Percentiles rank a stretch among this genome's conserved stretches.
Conservation (phyloP, 1,140 invertebrate genomes). For the Babylonia areolata region DNA sequence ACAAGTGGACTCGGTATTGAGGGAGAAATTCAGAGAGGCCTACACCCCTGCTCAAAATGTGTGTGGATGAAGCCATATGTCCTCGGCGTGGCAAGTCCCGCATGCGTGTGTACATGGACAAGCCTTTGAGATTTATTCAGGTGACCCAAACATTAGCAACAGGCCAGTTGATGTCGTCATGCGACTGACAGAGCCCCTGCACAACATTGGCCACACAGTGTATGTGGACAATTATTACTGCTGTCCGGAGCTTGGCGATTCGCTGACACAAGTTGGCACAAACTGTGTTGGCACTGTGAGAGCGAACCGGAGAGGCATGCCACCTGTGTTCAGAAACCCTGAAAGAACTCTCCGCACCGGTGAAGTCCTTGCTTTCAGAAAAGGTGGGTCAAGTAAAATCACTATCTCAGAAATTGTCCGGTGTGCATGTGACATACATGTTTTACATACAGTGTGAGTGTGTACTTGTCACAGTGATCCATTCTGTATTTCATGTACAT, state of each 20-base stretch:
- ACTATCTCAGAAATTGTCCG: not conserved
- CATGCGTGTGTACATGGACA: constrained; percentile 48
- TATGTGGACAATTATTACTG: constrained; percentile 50
- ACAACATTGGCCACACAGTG: constrained; percentile 19
- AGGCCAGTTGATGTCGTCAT: constrained; percentile 6
- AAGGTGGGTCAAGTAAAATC: not conserved
- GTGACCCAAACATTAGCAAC: constrained; percentile 22
- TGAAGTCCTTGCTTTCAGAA: not conserved
- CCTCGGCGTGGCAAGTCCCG: constrained; percentile 34
- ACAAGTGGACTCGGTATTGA: constrained; percentile 28
- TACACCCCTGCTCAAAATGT: constrained; percentile 36
- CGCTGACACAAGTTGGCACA: not conserved
- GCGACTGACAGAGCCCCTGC: not conserved
- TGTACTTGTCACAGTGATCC: too few relatives aligned
- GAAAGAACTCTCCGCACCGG: not conserved
- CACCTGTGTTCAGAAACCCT: not conserved
- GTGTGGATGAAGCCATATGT: constrained; percentile 60
- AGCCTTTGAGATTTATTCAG: constrained; percentile 53
- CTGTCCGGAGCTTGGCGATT: constrained; percentile 34
- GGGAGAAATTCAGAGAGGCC: not conserved
- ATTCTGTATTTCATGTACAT: too few relatives aligned
- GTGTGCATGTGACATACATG: not conserved
- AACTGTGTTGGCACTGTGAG: constrained; percentile 26
- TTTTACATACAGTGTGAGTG: too few relatives aligned
- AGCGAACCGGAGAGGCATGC: constrained; percentile 17